Conservation (phyloP, 2,113 vertebrate genomes). For the Saguinus midas region DNA sequence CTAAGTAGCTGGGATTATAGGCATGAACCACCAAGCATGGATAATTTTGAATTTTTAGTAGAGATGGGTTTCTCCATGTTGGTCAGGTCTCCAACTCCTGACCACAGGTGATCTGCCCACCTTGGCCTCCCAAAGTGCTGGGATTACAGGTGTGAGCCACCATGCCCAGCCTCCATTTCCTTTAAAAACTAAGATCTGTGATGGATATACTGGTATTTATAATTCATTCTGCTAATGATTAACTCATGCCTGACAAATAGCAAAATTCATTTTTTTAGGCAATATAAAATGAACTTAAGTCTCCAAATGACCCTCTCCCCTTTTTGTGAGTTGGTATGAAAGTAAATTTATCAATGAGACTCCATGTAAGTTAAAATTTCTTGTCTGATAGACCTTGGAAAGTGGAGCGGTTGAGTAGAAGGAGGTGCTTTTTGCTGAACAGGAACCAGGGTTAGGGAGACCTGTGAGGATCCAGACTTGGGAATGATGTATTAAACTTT, state of each 20-base stretch:
- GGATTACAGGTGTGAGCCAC: too few species aligned
- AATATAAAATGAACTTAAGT: background rate
- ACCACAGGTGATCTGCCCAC: too few species aligned
- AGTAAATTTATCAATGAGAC: background rate
- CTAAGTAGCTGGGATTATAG: too few species aligned
- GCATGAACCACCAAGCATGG: too few species aligned
- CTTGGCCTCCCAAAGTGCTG: too few species aligned
- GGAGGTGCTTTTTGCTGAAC: background rate
- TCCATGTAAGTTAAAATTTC: background rate
- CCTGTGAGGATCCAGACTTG: background rate
- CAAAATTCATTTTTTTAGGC: background rate
- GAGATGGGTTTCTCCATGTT: too few species aligned
- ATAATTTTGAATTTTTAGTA: too few species aligned
- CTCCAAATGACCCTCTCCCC: background rate
- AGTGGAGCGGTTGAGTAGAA: background rate
- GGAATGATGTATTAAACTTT: background rate
- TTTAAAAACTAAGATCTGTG: background rate
- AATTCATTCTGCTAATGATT: background rate
- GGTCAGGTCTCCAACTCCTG: too few species aligned
- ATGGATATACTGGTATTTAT: background rate
- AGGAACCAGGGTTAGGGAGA: background rate
- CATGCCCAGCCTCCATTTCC: background rate
- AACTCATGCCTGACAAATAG: background rate
- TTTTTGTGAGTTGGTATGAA: background rate
- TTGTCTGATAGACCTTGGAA: background rate